Conservation (phyloP, 2,113 vertebrate genomes). For the Misgurnus anguillicaudatus region DNA sequence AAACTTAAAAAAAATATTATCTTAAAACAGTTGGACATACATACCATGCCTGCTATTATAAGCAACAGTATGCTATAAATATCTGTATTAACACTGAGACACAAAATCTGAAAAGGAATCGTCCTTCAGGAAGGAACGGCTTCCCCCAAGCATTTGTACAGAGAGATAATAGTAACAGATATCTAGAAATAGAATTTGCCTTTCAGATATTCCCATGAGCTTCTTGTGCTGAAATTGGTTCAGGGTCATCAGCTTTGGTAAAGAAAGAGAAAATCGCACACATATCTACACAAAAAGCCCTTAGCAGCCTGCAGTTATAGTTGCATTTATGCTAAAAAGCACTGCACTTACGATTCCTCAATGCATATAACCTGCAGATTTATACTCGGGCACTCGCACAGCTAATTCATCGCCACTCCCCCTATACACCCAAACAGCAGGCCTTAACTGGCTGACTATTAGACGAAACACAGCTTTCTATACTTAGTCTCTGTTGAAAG, state of each 20-base stretch:
- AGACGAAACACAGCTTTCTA: constrained; percentile 1
- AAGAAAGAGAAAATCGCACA: constrained; percentile 50
- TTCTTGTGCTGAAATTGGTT: constrained; percentile 53
- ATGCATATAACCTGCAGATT: neutral
- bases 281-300: neutral
- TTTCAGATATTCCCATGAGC: constrained; percentile 12
- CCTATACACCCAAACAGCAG: constrained; percentile 1
- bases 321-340: neutral
- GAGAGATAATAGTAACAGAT: neutral
- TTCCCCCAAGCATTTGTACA: neutral
- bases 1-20: no score
- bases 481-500: neutral
- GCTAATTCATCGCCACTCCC: constrained; percentile 4
- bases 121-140: neutral
- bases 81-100: neutral
- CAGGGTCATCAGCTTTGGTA: constrained; percentile 60
- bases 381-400: neutral
- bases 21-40: no score
- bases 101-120: constrained; percentile 11
- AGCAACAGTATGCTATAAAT: no score
- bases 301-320: neutral
- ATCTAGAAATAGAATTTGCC: constrained; percentile 20
- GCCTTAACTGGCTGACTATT: constrained; percentile 39
- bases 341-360: constrained; percentile 38
- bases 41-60: no score